phyloP scores from a whole-genome alignment of 2,797 vertebrate genomes.

The Typhlichthys eigenmanni region DNA sequence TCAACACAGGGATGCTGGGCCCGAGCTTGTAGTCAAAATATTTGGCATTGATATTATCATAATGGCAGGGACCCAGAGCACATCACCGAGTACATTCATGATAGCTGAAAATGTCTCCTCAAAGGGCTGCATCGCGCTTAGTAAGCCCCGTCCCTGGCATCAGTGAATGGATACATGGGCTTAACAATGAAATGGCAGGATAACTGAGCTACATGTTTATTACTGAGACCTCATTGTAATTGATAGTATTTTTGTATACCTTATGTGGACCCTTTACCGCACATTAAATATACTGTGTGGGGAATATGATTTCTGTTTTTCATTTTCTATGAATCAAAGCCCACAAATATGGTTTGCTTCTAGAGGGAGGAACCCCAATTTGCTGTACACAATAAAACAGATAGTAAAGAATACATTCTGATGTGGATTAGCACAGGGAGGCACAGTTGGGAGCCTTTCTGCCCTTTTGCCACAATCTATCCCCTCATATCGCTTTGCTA shows the following conservation, averaged over 20 bases:
- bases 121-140: slow-evolving; percentile 48
- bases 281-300: too few relatives aligned
- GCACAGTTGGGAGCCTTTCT: slow-evolving; percentile 54
- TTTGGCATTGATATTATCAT: too few relatives aligned
- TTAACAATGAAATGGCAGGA: too few relatives aligned
- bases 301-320: slow-evolving; percentile 32
- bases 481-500: slow-evolving; percentile 14
- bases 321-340: slow-evolving; percentile 24
- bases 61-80: too few relatives aligned
- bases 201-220: too few relatives aligned
- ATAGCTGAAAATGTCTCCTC: slow-evolving; percentile 56
- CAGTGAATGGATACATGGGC: slow-evolving; percentile 26
- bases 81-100: slow-evolving; percentile 5
- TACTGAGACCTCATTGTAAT: too few relatives aligned
- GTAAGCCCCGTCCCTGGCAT: slow-evolving; percentile 34
- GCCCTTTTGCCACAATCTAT: slow-evolving; percentile 24
- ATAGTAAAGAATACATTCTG: slow-evolving; percentile 37
- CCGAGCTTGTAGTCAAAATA: too few relatives aligned
- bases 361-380: slow-evolving; percentile 24
- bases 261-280: too few relatives aligned
- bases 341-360: slow-evolving; percentile 36
- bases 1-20: too few relatives aligned
- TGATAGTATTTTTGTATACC: too few relatives aligned
- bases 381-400: slow-evolving; percentile 33
- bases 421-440: slow-evolving; percentile 52